Conservation (phyloP, 1,140 invertebrate species). For the Galendromus occidentalis region DNA sequence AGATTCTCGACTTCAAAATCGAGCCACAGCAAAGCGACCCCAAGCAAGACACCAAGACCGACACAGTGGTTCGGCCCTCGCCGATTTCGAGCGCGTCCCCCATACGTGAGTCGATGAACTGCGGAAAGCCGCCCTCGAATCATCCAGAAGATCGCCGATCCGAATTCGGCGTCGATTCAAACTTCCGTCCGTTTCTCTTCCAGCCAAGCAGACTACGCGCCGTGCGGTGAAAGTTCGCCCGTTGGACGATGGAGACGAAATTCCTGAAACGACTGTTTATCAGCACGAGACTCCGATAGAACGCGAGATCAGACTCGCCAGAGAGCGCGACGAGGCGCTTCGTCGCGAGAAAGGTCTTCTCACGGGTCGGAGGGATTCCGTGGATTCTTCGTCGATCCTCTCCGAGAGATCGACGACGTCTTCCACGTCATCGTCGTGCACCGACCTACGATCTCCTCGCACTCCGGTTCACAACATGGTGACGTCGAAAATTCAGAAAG, state of each 20-base stretch:
- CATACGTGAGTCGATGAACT: too few relatives aligned
- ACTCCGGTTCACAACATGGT: not conserved
- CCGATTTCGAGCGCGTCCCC: too few relatives aligned
- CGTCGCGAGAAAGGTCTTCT: slow-evolving; percentile 26
- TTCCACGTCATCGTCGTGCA: slow-evolving; percentile 5
- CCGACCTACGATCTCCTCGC: not conserved
- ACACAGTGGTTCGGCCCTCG: too few relatives aligned
- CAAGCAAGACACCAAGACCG: too few relatives aligned
- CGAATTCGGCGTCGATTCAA: not conserved
- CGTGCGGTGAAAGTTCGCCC: slow-evolving; percentile 15
- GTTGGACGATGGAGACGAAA: slow-evolving; percentile 14
- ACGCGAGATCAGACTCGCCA: slow-evolving; percentile 34
- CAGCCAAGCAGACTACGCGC: not conserved
- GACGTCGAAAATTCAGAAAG: slow-evolving; percentile 29
- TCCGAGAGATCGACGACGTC: not conserved
- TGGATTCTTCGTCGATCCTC: not conserved
- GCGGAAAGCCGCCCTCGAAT: not conserved
- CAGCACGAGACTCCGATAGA: slow-evolving; percentile 37
- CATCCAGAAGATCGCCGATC: not conserved
- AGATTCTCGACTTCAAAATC: not conserved
- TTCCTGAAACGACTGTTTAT: slow-evolving; percentile 12
- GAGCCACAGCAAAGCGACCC: not conserved
- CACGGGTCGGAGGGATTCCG: not conserved
- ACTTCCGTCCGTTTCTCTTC: not conserved
- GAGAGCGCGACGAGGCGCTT: slow-evolving; percentile 35